Base-by-base conservation (phyloP, 2,797 vertebrate species). In the Typhlichthys eigenmanni region DNA sequence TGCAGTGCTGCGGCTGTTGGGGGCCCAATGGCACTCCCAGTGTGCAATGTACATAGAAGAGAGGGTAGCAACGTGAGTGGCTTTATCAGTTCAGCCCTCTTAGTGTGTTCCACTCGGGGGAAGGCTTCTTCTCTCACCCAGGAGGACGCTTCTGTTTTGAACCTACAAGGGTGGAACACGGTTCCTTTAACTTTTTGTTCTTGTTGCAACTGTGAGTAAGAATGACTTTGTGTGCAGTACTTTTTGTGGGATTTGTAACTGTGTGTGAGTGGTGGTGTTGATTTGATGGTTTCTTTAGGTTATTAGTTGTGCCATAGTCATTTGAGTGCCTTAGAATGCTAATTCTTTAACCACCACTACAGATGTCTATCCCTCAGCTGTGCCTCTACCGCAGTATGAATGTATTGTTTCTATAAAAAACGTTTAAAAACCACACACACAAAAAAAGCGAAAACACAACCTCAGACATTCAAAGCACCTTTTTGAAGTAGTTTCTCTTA, bases 301-400 rank as follows among this genome's bases (percentile, higher is more conserved):
- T 49, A 58, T 65, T 88, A 88, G 88, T 68, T 73, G 92, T 92
- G 91, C 92, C 91, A 93, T 91, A 81, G 85, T 91, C 85, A 84
- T 90, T 91, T 84, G 89, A 93, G 93, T 94, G 93, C 93, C 93
- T 94, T 93, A 93, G 91, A 89, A 85, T 45, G 74, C 85, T 86
- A 89, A 88, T 84, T 83, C 75, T 79, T 75, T 79, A 79, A 80
- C 80, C 83, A 83, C 87, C 78, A 85, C 85, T 85, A 81, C 83
- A 86, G 85, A 85, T 85, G 80, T 90, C 79, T 73, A 71, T 82
- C 84, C 85, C 83, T 89, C 85, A 87, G 88, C 89, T 79, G 90
- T 92, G 92, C 92, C 92, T 92, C 90, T 81, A 90, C 87, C 64
- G 84, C 91, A 84, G 88, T 84, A 90, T 85, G 89, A 92, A 92